Conservation (phyloP, 2,888 invertebrate genomes). For the Polyommatus iphigenia region DNA sequence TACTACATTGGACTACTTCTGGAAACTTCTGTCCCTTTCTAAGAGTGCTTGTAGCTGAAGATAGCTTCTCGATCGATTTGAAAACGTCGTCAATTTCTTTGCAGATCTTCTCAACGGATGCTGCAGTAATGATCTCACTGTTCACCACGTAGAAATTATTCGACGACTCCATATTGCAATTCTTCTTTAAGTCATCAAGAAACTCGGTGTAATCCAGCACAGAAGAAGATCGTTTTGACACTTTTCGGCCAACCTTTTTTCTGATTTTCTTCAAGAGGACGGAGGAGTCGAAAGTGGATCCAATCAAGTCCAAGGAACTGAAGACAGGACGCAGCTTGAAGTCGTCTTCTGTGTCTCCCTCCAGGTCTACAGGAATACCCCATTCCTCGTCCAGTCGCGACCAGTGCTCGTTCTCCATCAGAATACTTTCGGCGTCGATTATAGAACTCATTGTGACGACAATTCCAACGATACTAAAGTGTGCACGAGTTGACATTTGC, state of each 20-base stretch:
- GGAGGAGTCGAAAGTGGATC: constrained; percentile 66
- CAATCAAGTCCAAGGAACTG: constrained; percentile 59
- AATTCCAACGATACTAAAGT: constrained; percentile 34
- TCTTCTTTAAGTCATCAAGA: constrained; percentile 53
- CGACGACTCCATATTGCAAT: constrained; percentile 46
- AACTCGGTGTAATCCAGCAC: constrained; percentile 61
- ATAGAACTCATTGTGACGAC: constrained; percentile 45
- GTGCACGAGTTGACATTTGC: not conserved
- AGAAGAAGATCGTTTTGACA: constrained; percentile 52
- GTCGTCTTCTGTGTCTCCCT: constrained; percentile 58
- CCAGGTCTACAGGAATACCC: constrained; percentile 66
- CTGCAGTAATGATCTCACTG: constrained; percentile 63
- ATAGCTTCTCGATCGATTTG: constrained; percentile 65
- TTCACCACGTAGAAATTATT: constrained; percentile 59
- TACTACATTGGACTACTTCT: constrained; percentile 63
- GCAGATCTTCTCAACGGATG: constrained; percentile 66
- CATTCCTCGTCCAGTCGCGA: constrained; percentile 63
- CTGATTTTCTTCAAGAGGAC: constrained; percentile 61
- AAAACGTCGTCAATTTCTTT: constrained; percentile 66
- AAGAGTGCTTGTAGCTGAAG: constrained; percentile 55
- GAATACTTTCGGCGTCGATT: constrained; percentile 59
- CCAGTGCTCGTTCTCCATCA: constrained; percentile 68
- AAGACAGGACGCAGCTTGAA: constrained; percentile 51
- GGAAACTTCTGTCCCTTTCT: constrained; percentile 52
- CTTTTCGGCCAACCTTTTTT: constrained; percentile 53